A percentile compares a stretch with the other conserved stretches of the same genome.
phyloP scores from a whole-genome alignment of 1,140 invertebrate species.

The Drosophila kanapiae region DNA sequence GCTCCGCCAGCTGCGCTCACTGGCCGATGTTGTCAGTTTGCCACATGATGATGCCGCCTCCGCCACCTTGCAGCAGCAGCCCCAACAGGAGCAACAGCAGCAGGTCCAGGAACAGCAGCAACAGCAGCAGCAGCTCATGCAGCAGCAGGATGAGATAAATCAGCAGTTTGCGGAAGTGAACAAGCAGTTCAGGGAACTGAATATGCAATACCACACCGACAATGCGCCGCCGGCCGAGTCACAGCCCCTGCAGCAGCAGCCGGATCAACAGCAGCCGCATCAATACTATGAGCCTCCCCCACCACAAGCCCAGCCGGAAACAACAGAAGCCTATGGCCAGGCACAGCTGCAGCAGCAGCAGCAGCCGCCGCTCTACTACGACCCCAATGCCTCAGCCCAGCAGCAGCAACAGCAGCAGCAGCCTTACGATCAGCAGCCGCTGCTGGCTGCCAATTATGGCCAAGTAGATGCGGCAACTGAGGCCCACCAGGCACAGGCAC shows the following conservation, averaged over 20 bases:
- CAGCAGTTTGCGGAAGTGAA: conserved; percentile 83
- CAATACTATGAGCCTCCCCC: conserved; percentile 64
- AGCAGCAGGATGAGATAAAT: conserved; percentile 70
- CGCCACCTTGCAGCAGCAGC: conserved; percentile 2
- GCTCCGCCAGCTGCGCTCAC: conserved; percentile 85
- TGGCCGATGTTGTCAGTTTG: conserved; percentile 74
- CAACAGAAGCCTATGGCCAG: conserved; percentile 44
- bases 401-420: conserved; percentile 37
- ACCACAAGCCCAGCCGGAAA: conserved; percentile 15
- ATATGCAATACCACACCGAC: conserved; percentile 71
- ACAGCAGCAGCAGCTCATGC: conserved; percentile 16
- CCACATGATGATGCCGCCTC: background rate
- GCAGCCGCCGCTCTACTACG: conserved; percentile 57
- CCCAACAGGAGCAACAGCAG: conserved; percentile 30
- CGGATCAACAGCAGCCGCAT: conserved; percentile 8
- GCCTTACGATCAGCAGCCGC: conserved; percentile 38
- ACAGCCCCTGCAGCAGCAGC: conserved; percentile 29
- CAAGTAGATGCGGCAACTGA: conserved; percentile 22
- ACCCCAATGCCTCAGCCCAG: conserved; percentile 52
- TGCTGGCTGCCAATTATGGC: conserved; percentile 15
- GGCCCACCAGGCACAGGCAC: conserved; percentile 18
- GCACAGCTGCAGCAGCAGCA: conserved; percentile 21
- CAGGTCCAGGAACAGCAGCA: conserved; percentile 42
- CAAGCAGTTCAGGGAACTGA: conserved; percentile 81
- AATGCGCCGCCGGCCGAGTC: conserved; percentile 23